Conservation (phyloP, 2,797 vertebrate genomes). For the Chaetophractus vellerosus region DNA sequence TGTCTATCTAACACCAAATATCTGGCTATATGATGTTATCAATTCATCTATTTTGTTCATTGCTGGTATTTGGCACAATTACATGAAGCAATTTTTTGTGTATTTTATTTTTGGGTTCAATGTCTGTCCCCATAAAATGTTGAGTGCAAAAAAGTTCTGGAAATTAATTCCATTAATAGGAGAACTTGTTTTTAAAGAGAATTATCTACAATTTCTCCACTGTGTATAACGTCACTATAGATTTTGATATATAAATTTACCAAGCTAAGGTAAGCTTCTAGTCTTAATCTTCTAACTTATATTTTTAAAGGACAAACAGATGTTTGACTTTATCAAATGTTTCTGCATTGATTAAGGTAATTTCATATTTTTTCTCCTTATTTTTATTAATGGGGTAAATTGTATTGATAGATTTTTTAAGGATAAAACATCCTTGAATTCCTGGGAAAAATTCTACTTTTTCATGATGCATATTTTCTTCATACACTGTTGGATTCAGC, state of each 20-base stretch:
- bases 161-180: too few species aligned
- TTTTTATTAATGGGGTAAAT: slow-evolving; percentile 36
- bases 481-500: background rate
- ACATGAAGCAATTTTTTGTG: too few species aligned
- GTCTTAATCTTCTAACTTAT: slow-evolving; percentile 20
- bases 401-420: slow-evolving; percentile 10
- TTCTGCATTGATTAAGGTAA: slow-evolving; percentile 7
- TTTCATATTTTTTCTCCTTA: slow-evolving; percentile 14
- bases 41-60: too few species aligned
- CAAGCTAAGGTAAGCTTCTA: slow-evolving; percentile 39
- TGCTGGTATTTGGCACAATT: too few species aligned
- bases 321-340: slow-evolving; percentile 55
- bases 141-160: too few species aligned
- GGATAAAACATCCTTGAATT: background rate
- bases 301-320: background rate
- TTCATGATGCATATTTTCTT: slow-evolving; percentile 5
- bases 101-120: too few species aligned
- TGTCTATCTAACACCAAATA: too few species aligned
- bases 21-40: too few species aligned
- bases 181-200: too few species aligned
- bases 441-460: background rate
- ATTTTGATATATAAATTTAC: slow-evolving; percentile 45
- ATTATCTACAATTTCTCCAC: too few species aligned
- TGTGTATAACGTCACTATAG: slow-evolving; percentile 7
- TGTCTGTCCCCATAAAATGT: too few species aligned